These are phyloP conservation scores for Chydorus sphaericus DNA, from an alignment of 2,888 invertebrate species.

Conservation along the genomic window DNA sequence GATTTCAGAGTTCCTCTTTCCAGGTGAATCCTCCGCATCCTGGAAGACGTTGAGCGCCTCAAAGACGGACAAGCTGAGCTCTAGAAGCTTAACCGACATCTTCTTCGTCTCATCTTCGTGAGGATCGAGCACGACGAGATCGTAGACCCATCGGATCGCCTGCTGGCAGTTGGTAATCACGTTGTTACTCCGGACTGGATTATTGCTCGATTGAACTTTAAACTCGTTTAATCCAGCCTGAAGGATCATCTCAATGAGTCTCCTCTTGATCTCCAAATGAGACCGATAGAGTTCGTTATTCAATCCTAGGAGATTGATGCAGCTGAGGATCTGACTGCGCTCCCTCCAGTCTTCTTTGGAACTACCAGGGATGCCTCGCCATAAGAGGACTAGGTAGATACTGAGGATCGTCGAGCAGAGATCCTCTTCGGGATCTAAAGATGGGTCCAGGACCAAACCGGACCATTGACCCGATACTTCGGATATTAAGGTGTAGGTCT, in stretches of 20 bases:
- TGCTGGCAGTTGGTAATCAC: conserved; percentile 34
- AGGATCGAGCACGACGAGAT: conserved; percentile 39
- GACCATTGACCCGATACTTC: conserved; percentile 14
- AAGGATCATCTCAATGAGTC: conserved; percentile 42
- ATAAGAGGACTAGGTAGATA: conserved; percentile 40
- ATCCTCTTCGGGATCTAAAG: conserved; percentile 33
- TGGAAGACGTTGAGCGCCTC: conserved; percentile 42
- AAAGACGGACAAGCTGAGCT: conserved; percentile 38
- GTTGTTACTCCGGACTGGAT: conserved; percentile 30
- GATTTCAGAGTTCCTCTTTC: conserved; percentile 40
- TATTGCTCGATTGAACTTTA: conserved; percentile 27
- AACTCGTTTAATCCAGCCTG: conserved; percentile 42
- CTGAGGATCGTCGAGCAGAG: conserved; percentile 41
- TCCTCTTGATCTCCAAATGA: conserved; percentile 37
- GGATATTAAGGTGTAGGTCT: conserved; percentile 10
- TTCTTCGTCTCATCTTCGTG: conserved; percentile 35
- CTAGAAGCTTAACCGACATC: conserved; percentile 38
- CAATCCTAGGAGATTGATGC: conserved; percentile 39
- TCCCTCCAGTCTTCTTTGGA: conserved; percentile 40
- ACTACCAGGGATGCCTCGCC: conserved; percentile 43
- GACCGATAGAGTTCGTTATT: conserved; percentile 41
- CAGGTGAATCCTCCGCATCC: conserved; percentile 29
- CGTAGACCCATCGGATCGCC: conserved; percentile 40
- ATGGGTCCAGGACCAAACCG: conserved; percentile 9
- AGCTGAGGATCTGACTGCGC: conserved; percentile 43